These are phyloP conservation scores for Heterochromis multidens DNA, from an alignment of 2,113 vertebrate species.

Conservation along the genomic window DNA sequence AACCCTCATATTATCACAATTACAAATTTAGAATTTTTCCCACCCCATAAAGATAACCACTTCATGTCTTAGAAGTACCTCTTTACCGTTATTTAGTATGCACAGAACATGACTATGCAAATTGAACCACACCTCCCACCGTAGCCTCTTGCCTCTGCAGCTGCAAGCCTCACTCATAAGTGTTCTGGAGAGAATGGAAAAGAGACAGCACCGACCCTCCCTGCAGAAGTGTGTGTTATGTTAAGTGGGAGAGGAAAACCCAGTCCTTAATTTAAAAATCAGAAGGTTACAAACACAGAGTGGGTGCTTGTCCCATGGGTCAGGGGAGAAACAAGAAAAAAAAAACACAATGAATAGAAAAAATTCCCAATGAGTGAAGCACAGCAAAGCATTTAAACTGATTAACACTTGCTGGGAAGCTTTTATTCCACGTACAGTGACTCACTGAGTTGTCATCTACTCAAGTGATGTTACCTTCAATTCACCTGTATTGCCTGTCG, in stretches of 20 bases:
- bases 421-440: neutral
- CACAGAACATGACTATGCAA: neutral
- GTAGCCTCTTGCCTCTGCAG: neutral
- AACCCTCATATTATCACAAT: neutral
- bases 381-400: neutral
- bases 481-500: accelerated
- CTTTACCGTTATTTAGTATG: neutral
- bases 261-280: neutral
- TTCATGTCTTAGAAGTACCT: neutral
- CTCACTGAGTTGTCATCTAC: neutral
- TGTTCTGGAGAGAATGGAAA: neutral
- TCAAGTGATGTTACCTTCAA: neutral
- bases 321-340: neutral
- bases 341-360: accelerated
- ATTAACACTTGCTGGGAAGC: neutral
- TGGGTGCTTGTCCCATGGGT: accelerated
- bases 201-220: neutral
- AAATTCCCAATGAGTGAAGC: neutral
- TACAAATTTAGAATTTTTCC: neutral
- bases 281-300: neutral
- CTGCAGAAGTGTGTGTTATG: neutral
- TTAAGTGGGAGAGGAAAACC: neutral
- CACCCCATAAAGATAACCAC: neutral
- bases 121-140: neutral
- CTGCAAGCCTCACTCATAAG: neutral